Conservation (phyloP, 2,888 invertebrate species). For the Shargacucullia verbasci region DNA sequence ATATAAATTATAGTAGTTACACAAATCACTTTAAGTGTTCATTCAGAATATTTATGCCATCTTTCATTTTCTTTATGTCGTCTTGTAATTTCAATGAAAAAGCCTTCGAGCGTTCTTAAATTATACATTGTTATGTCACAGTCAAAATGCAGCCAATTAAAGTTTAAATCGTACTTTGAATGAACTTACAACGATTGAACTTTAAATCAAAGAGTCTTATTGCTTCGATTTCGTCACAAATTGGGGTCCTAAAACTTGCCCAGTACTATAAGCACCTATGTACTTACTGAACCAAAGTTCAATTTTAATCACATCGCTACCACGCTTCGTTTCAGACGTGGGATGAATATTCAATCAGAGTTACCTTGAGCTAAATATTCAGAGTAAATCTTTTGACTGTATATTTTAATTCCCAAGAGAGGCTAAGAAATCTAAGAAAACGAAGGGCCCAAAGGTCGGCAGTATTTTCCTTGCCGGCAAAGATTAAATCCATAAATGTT, state of each 20-base stretch:
- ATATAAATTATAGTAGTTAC: no score
- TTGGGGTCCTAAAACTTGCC: constrained; percentile 25
- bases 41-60: no score
- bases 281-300: constrained; percentile 27
- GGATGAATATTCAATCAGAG: constrained; percentile 48
- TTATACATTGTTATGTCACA: neutral
- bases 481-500: constrained; percentile 5
- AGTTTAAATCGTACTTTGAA: constrained; percentile 12
- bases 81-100: no score
- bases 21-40: no score
- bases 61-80: no score
- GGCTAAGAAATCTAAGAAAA: constrained; percentile 3
- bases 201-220: constrained; percentile 34
- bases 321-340: constrained; percentile 14
- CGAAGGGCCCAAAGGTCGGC: neutral
- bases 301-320: constrained; percentile 43
- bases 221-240: constrained; percentile 19
- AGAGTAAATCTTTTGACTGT: constrained; percentile 6
- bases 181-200: constrained; percentile 19
- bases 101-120: no score
- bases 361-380: constrained; percentile 6
- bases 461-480: neutral
- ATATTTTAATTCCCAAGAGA: constrained; percentile 13
- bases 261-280: no score
- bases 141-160: constrained; percentile 19